Base-by-base conservation (phyloP, 2,797 vertebrate species). In the Danio aesculapii region DNA sequence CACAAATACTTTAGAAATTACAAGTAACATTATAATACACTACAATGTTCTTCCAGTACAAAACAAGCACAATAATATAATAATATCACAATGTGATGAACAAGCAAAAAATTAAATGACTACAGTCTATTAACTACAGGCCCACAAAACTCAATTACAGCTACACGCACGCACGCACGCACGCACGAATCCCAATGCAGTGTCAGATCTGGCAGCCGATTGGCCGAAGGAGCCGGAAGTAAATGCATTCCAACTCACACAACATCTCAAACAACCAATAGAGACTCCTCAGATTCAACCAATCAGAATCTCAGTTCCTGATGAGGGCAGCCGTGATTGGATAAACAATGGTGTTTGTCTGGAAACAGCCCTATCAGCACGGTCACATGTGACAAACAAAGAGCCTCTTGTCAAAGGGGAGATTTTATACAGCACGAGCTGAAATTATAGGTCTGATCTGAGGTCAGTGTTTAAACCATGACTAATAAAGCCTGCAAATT, bases 161-260 rank as follows among this genome's bases (percentile, higher is more conserved):
- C 46, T 6, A 7, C 55, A 67, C 62, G n/a, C 62, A 19, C 46
- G 21, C 30, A 59, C 71, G 62, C 72, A 76, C 49, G 41, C 59
- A 46, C 39, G 44, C 50, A 57, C 57, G 63, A 77, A 77, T 77
- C 52, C 46, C n/a, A 50, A 69, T 17, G 30, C 19, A 61, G 50
- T 43, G 76, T 11, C 14, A 69, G 53, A 57, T 59, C 12, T 44
- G 7, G 8, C 16, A 10, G 53, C 16, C 21, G 19, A 78, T 70
- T 78, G 76, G 66, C 55, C 19, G 55, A 70, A 17, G n/a, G 21
- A 78, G 16, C 66, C 70, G 76, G 76, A 78, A 78, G 55, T 78
- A 66, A 64, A 43, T 39, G 14, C 49, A 44, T 66, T 67, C 14
- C 62, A 77, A 44, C 17, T 77, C 62, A 47, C 61, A 76, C 50